Percentiles rank a stretch among this genome's conserved stretches.
These are phyloP conservation scores for Engystomops pustulosus DNA, from an alignment of 2,113 vertebrate genomes.

Conservation along the genomic window DNA sequence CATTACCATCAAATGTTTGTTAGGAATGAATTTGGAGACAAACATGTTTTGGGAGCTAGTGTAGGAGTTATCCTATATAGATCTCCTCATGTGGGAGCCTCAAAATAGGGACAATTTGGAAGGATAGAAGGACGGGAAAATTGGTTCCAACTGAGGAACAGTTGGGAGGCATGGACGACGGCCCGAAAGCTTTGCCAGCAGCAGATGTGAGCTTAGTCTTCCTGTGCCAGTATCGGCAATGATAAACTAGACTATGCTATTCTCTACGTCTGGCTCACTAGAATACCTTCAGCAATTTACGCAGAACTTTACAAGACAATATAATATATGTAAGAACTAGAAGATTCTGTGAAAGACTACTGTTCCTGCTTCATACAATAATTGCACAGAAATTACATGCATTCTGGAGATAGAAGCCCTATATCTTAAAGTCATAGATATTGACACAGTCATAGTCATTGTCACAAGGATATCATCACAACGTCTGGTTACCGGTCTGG, in stretches of 20 bases:
- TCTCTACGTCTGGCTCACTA: not conserved
- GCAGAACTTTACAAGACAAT: not conserved
- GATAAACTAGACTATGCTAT: not conserved
- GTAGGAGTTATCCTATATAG: slow-evolving; percentile 4
- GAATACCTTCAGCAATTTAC: not conserved
- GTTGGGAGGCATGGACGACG: not conserved
- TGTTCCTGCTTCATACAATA: no score
- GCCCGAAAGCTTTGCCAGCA: not conserved
- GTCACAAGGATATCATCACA: no score
- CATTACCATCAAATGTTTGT: not conserved
- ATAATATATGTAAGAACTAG: not conserved
- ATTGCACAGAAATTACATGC: no score
- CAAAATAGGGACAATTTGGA: not conserved
- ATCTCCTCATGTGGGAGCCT: not conserved
- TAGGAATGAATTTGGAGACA: not conserved
- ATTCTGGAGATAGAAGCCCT: no score
- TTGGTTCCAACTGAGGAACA: slow-evolving; percentile 16
- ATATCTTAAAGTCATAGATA: no score
- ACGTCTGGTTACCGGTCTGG: no score
- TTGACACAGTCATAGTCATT: no score
- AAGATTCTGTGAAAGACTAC: not conserved
- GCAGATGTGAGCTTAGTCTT: not conserved
- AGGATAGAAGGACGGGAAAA: not conserved
- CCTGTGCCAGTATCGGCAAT: not conserved
- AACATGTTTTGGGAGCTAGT: not conserved